Evolutionary conservation across 2,797 vertebrate genomes (phyloP).

Genomic region (Rhadinocentrus ornatus): DNA sequence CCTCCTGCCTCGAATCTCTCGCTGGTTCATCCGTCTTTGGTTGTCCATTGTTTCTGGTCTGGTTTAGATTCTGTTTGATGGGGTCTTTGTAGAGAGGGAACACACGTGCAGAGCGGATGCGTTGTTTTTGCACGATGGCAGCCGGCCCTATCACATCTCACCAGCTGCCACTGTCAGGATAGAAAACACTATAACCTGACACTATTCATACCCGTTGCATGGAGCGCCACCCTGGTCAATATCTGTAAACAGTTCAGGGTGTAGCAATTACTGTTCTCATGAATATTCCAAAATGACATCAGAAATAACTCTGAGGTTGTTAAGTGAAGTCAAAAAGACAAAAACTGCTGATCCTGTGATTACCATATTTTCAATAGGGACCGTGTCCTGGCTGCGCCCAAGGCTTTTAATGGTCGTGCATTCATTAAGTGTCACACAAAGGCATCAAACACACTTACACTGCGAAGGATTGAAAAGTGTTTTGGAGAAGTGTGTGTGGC

Average conservation of each 20-base stretch:
- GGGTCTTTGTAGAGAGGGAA: conserved; percentile 40
- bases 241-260: conserved; percentile 24
- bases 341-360: conserved; percentile 16
- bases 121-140: conserved; percentile 26
- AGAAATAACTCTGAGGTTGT: conserved; percentile 11
- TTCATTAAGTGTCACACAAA: conserved; percentile 52
- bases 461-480: conserved; percentile 22
- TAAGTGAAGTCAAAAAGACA: conserved; percentile 20
- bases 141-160: conserved; percentile 17
- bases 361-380: conserved; percentile 43
- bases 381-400: conserved; percentile 26
- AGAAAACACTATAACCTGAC: not conserved
- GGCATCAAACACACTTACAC: conserved; percentile 51
- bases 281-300: conserved; percentile 23
- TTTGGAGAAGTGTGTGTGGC: conserved; percentile 20
- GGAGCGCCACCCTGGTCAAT: not conserved
- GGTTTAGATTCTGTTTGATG: conserved; percentile 62
- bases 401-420: conserved; percentile 44
- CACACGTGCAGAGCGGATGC: conserved; percentile 66
- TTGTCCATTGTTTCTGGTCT: conserved; percentile 63
- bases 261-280: conserved; percentile 1
- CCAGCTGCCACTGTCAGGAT: conserved; percentile 12
- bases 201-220: not conserved
- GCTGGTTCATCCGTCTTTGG: conserved; percentile 34
- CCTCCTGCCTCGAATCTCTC: conserved; percentile 16